These are phyloP conservation scores for Galerucella nymphaeae DNA, from an alignment of 2,888 invertebrate genomes.

Conservation along the genomic window DNA sequence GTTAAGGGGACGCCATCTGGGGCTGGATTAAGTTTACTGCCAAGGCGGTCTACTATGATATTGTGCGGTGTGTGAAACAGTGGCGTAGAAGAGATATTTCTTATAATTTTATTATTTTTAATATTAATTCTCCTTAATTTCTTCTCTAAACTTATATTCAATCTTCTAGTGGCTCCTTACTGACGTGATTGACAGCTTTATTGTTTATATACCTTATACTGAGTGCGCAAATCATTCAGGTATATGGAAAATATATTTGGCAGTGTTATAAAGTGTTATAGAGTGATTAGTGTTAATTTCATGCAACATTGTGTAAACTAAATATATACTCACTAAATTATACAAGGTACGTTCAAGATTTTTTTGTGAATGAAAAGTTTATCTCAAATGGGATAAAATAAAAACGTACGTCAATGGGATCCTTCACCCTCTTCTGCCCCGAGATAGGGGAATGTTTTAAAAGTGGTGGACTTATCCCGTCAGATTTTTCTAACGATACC, in stretches of 20 bases:
- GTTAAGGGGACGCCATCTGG: slow-evolving; percentile 63
- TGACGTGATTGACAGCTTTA: too few species aligned
- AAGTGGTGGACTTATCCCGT: slow-evolving; percentile 54
- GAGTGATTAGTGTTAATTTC: too few species aligned
- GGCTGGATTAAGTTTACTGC: slow-evolving; percentile 65
- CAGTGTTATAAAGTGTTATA: too few species aligned
- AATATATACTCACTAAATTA: too few species aligned
- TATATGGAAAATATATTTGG: too few species aligned
- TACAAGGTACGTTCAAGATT: too few species aligned
- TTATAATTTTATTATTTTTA: neutral
- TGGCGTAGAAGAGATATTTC: slow-evolving; percentile 3
- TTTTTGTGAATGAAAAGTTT: neutral
- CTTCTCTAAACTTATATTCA: too few species aligned
- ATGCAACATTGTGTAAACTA: too few species aligned
- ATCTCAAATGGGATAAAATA: neutral
- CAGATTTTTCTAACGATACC: slow-evolving; percentile 62
- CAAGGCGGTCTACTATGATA: slow-evolving; percentile 47
- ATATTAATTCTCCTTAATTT: too few species aligned
- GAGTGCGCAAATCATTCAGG: too few species aligned
- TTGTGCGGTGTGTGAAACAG: slow-evolving; percentile 30
- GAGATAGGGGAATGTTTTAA: slow-evolving; percentile 34
- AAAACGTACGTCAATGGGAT: slow-evolving; percentile 3
- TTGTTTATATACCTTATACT: too few species aligned
- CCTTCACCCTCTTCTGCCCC: slow-evolving; percentile 28
- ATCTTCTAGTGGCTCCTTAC: too few species aligned